phyloP scores from a whole-genome alignment of 2,113 vertebrate species.

The Cryptotis parvus region DNA sequence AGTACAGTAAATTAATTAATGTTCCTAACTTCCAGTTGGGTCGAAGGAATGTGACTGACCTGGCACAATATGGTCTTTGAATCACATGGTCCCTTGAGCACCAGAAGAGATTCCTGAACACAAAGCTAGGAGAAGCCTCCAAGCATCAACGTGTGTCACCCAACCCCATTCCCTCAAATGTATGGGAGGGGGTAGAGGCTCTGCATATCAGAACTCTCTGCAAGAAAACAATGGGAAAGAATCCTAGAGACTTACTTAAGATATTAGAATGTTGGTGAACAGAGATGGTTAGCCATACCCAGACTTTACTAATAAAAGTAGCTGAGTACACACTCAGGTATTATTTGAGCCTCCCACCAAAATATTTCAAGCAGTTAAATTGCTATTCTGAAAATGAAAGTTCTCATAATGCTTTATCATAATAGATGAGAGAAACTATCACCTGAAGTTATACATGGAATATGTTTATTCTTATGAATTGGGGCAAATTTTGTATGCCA shows the following conservation, averaged over 20 bases:
- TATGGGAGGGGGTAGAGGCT: constrained; percentile 59
- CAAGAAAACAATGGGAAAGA: constrained; percentile 71
- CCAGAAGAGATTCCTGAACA: no score
- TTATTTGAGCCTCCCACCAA: neutral
- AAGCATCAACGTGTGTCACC: no score
- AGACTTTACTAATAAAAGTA: constrained; percentile 22
- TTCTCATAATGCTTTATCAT: neutral
- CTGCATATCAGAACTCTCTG: constrained; percentile 57
- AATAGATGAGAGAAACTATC: neutral
- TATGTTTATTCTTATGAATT: neutral
- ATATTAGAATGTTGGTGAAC: constrained; percentile 48
- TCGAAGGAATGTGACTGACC: no score
- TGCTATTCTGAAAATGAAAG: constrained; percentile 3
- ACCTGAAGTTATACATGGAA: no score
- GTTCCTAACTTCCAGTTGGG: constrained; percentile 55
- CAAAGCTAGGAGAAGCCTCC: no score
- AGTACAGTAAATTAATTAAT: constrained; percentile 72
- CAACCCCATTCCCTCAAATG: neutral
- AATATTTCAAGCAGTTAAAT: constrained; percentile 3
- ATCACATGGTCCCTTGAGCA: no score
- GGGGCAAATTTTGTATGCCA: neutral
- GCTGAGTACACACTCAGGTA: no score
- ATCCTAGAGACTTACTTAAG: constrained; percentile 32
- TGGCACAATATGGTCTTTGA: no score
- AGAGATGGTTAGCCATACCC: constrained; percentile 22